Evolutionary conservation across 2,113 vertebrate species (phyloP), one percentile per base, ranked within the genome.

Genomic region (Nothocercus nigrocapillus): DNA sequence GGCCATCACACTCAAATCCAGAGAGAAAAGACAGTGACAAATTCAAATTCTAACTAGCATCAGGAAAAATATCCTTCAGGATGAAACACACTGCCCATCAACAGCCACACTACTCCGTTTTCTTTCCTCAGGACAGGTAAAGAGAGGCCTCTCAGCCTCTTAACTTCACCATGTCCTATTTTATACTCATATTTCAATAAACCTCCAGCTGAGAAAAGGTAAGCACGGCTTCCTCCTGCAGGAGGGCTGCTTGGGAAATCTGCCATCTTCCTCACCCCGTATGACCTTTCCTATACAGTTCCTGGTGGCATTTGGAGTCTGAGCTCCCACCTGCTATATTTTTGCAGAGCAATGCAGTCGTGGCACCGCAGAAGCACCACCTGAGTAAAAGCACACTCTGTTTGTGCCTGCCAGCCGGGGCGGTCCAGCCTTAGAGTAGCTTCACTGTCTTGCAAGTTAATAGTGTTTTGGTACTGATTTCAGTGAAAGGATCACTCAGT

Each of bases 351-450:
- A 25, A 38, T 17, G 14, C 44, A 75, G 8, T 10, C 49, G 40
- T 30, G 34, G 13, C 70, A 42, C 4, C 32, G 11, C 9, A 4
- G 25, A 42, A 27, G 21, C 7, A 22, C 0, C 1, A 5, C 7
- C 18, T 42, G 11, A 92, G 27, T 38, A 58, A 30, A 68, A 36
- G 11, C 22, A 38, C 5, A 42, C 18, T 51, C 11, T 27, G 59
- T 7, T 7, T 22, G 1, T 34, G 34, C 7, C 2, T 12, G 30
- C 34, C 12, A 91, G 42, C 20, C 28, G 36, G 49, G 16, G 34
- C 56, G 1, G 21, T 42, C 45, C 36, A 68, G n/a, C 12, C 59
- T 40, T 25, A 40, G 21, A 45, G 9, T 18, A 61, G 53, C 28
- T 27, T 40, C 40, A 13, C 19, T 28, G 49, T 42, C 45, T 9